Percentiles rank a stretch among this genome's conserved stretches.
Conservation (phyloP, 2,797 vertebrate genomes). For the Pseudochirops corinnae region DNA sequence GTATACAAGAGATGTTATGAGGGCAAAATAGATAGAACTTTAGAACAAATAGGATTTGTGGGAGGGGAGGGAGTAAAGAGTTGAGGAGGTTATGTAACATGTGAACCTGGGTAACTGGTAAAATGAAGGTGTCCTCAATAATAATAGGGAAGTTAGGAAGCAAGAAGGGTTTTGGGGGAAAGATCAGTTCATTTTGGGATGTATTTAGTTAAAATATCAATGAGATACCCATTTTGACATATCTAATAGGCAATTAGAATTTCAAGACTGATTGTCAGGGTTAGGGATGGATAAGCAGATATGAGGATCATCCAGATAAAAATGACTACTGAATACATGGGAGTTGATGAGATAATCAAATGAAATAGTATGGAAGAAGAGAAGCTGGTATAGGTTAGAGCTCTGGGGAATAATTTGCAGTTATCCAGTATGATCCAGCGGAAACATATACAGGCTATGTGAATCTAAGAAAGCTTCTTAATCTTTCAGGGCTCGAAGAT, state of each 20-base stretch:
- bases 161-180: background rate
- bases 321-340: background rate
- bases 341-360: background rate
- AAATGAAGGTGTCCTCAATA: background rate
- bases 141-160: slow-evolving; percentile 11
- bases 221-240: background rate
- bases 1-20: background rate
- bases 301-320: background rate
- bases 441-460: background rate
- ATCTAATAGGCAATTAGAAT: background rate
- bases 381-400: background rate
- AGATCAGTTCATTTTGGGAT: slow-evolving; percentile 10
- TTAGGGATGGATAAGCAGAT: background rate
- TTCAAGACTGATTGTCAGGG: background rate
- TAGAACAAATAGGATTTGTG: background rate
- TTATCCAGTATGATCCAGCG: background rate
- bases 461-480: background rate
- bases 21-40: background rate
- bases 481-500: background rate
- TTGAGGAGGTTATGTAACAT: background rate
- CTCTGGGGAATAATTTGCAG: background rate
- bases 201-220: slow-evolving; percentile 42
- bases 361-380: background rate
- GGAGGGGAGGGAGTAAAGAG: background rate
- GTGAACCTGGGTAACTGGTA: background rate